These are phyloP conservation scores for Casuarius casuarius DNA, from an alignment of 2,113 vertebrate genomes.

Conservation along the genomic window DNA sequence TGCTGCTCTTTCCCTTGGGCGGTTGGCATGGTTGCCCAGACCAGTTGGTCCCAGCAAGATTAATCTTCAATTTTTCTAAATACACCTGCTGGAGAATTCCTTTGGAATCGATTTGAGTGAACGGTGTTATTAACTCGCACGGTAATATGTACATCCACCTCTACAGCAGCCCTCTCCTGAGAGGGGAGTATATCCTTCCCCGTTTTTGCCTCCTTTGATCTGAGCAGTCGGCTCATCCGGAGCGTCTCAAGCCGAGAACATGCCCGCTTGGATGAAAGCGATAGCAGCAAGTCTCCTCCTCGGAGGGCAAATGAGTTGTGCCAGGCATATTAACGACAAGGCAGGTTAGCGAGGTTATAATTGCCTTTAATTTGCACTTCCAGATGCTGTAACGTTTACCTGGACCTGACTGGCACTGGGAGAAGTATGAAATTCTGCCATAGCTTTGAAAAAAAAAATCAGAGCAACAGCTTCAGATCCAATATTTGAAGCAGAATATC, in stretches of 20 bases:
- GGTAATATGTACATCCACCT: not conserved
- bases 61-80: not conserved
- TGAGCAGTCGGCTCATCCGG: not conserved
- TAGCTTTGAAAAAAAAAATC: slow-evolving; percentile 29
- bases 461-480: slow-evolving; percentile 57
- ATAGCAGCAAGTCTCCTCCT: not conserved
- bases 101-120: not conserved
- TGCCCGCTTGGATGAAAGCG: not conserved
- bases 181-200: not conserved
- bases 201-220: not conserved
- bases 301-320: not conserved
- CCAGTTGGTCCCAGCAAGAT: not conserved
- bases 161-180: not conserved
- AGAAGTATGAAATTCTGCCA: not conserved
- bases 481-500: slow-evolving; percentile 50
- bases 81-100: accelerated
- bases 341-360: slow-evolving; percentile 53
- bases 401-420: slow-evolving; percentile 18
- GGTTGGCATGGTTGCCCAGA: not conserved
- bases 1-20: not conserved
- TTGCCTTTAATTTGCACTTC: slow-evolving; percentile 60
- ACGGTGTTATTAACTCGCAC: not conserved
- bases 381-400: slow-evolving; percentile 50
- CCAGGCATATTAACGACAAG: slow-evolving; percentile 44
- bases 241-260: not conserved